Evolutionary conservation across 2,797 vertebrate species (phyloP).

Genomic region (Neosilurus mollespiculum): DNA sequence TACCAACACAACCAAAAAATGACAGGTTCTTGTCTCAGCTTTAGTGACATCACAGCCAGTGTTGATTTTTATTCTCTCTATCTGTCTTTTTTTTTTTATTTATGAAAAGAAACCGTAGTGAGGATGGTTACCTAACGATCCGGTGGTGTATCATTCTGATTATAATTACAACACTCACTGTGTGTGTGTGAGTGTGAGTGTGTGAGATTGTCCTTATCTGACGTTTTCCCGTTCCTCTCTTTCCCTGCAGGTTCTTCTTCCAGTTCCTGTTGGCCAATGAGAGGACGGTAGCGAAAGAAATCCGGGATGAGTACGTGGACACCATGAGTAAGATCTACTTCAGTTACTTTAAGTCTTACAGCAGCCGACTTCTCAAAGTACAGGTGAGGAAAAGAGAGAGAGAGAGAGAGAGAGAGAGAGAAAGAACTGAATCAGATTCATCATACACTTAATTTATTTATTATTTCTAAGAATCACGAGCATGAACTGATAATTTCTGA

Average conservation of each 20-base stretch:
- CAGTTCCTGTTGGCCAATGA: conserved; percentile 92
- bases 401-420: no score
- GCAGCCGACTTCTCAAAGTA: conserved; percentile 87
- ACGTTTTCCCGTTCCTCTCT: not conserved
- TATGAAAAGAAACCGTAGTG: no score
- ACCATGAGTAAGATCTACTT: conserved; percentile 92
- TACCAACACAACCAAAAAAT: not conserved
- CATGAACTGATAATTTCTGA: no score
- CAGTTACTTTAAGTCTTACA: conserved; percentile 93
- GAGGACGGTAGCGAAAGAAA: conserved; percentile 85
- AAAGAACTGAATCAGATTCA: no score
- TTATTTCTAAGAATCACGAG: no score
- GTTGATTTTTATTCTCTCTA: no score
- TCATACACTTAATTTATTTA: no score
- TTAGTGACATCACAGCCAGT: not conserved
- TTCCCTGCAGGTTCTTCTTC: conserved; percentile 83
- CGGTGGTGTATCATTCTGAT: not conserved
- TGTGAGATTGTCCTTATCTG: not conserved
- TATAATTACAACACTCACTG: not conserved
- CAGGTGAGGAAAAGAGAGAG: conserved; percentile 73
- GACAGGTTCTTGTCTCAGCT: not conserved
- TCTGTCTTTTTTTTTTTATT: no score
- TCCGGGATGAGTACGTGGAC: conserved; percentile 90
- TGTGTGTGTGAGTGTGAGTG: not conserved
- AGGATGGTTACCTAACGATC: not conserved